Evolutionary conservation across 2,797 vertebrate species (phyloP).

Genomic region (Taeniopygia guttata): DNA sequence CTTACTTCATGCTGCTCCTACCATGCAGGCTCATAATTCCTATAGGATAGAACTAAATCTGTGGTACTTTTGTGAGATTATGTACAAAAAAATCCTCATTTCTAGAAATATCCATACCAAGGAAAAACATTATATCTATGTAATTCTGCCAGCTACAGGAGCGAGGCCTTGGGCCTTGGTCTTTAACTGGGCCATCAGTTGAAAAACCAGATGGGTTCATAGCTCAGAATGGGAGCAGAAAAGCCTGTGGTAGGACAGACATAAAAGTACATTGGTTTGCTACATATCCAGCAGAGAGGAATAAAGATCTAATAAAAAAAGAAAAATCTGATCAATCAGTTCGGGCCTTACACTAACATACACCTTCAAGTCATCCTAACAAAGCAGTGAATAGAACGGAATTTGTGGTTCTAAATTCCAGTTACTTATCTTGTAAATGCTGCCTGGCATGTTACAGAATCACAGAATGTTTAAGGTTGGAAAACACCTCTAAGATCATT

Average conservation of each 20-base stretch:
- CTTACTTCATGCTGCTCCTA: not conserved
- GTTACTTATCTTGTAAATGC: not conserved
- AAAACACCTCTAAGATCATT: not conserved
- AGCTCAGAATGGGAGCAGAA: not conserved
- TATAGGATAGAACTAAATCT: not conserved
- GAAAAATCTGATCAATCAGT: not conserved
- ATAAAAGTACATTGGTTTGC: not conserved
- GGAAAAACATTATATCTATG: not conserved
- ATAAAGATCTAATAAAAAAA: not conserved
- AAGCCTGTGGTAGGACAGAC: not conserved
- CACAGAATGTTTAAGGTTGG: not conserved
- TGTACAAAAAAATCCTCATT: not conserved
- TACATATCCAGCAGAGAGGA: not conserved
- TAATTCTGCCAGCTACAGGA: not conserved
- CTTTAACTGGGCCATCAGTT: not conserved
- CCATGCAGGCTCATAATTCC: not conserved
- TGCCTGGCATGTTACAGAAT: not conserved
- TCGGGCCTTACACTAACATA: not conserved
- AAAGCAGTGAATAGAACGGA: not conserved
- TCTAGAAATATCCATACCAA: not conserved
- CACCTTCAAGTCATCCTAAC: not conserved
- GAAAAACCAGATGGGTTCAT: not conserved
- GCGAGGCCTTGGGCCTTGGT: not conserved
- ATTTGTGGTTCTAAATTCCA: not conserved
- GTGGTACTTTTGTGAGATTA: not conserved